These are phyloP conservation scores for Oopsacas minuta DNA, from an alignment of 37 sponge, comb jelly and placozoan species.

Conservation along the genomic window DNA sequence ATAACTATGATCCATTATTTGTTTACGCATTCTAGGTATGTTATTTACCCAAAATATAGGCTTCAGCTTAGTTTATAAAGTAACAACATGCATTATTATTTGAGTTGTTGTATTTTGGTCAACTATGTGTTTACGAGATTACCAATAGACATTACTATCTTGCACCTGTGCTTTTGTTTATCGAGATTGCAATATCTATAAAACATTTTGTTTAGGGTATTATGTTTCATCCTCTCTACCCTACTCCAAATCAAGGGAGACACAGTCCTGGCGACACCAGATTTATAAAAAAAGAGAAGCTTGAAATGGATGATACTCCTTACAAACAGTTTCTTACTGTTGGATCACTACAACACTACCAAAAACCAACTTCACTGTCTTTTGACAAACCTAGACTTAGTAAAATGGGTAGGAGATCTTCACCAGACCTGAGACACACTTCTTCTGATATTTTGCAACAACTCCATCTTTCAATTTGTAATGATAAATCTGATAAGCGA, in stretches of 20 bases:
- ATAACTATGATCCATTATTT: neutral
- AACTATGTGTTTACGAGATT: too few species aligned
- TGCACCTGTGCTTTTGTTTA: too few species aligned
- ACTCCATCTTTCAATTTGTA: neutral
- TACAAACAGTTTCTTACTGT: neutral
- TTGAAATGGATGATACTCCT: neutral
- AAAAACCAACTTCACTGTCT: neutral
- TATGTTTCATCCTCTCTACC: constrained; percentile 13
- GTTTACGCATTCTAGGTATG: neutral
- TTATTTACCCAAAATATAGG: neutral
- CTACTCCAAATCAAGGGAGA: neutral
- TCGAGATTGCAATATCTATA: too few species aligned
- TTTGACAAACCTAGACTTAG: neutral
- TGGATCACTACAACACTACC: neutral
- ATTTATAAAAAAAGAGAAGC: neutral
- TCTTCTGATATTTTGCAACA: neutral
- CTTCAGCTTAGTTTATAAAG: neutral
- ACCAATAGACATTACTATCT: too few species aligned
- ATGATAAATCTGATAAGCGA: neutral
- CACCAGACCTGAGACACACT: neutral
- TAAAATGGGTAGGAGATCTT: neutral
- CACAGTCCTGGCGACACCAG: neutral
- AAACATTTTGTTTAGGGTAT: constrained; percentile 10
- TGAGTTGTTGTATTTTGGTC: too few species aligned
- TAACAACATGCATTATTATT: neutral